Base-by-base conservation (phyloP, 2,113 vertebrate genomes). In the Chunga burmeisteri region DNA sequence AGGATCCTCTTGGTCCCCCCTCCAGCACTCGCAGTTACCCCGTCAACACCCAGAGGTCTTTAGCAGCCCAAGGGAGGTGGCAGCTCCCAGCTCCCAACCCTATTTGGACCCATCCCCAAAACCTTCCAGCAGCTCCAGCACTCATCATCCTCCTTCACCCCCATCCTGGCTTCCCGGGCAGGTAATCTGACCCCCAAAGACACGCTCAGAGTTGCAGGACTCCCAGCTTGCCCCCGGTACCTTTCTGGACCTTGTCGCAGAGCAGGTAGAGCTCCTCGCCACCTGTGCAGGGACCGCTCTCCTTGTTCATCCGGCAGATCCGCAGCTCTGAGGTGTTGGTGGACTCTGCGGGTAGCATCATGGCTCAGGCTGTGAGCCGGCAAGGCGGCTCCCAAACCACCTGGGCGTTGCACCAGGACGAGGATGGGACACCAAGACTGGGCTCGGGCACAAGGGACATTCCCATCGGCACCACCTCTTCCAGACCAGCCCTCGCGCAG, bases 161-260 rank as follows among this genome's bases (percentile, higher is more conserved):
- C 38, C 32, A 10, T 26, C 40, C 40, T 10, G 27, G 8, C 10
- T 23, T 46, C 27, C 10, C 0, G 3, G 6, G 47, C 25, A 20
- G 8, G 20, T 12, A 59, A 27, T 27, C 22, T 8, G 29, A 18
- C 36, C 25, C 36, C 46, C 12, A 23, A 46, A 55, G 25, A 16
- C 13, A n/a, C 46, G 29, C 38, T 21, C 1, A 1, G 40, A 40
- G 34, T 21, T 0, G 2, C 27, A 12, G 47, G 58, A 16, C 34
- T 58, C 46, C 70, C 18, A 12, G 22, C 2, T 42, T 1, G 4
- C 15, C 44, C 42, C 49, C 8, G 36, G 97, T 94, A 99, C 99
- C 99, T 99, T 99, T 99, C 95, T 99, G 99, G 72, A 99, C 99
- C 97, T 99, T 99, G 98, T 99, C 99, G 5, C 99, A 99, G 13